These are phyloP conservation scores for Drosophila mercatorum DNA, from an alignment of 2,888 invertebrate genomes.

Conservation along the genomic window DNA sequence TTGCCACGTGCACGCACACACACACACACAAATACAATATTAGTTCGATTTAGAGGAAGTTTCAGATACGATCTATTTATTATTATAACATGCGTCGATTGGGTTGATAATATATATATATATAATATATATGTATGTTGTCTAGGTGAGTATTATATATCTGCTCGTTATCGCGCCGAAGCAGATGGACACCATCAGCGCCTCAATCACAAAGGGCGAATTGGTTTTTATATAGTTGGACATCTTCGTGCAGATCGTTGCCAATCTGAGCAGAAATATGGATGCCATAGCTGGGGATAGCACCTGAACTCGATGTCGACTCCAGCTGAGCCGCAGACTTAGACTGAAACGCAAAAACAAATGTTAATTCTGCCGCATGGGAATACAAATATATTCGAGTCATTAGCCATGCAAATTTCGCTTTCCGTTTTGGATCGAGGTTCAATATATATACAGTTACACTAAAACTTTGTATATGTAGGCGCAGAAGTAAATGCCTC, in stretches of 20 bases:
- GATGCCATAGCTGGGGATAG: slow-evolving; percentile 61
- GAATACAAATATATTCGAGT: slow-evolving; percentile 28
- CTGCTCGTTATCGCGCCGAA: slow-evolving; percentile 79
- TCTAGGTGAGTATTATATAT: slow-evolving; percentile 66
- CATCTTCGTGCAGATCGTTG: slow-evolving; percentile 62
- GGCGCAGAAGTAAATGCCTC: not conserved
- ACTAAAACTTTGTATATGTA: not conserved
- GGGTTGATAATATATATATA: slow-evolving; percentile 1
- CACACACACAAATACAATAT: slow-evolving; percentile 52
- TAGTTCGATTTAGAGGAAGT: slow-evolving; percentile 47
- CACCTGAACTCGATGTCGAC: slow-evolving; percentile 35
- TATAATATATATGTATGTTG: not conserved
- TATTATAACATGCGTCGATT: slow-evolving; percentile 28
- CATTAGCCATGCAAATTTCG: slow-evolving; percentile 46
- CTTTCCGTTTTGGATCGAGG: slow-evolving; percentile 23
- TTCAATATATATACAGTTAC: slow-evolving; percentile 12
- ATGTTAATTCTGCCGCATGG: slow-evolving; percentile 22
- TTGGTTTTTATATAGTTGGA: slow-evolving; percentile 76
- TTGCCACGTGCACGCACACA: slow-evolving; percentile 35
- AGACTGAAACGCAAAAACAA: slow-evolving; percentile 32
- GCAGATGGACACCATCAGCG: slow-evolving; percentile 75
- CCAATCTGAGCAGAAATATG: slow-evolving; percentile 60
- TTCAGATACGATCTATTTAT: slow-evolving; percentile 22
- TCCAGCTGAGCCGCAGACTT: slow-evolving; percentile 40
- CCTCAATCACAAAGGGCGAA: slow-evolving; percentile 81